Conservation (phyloP, 2,797 vertebrate species). For the Sebastes steindachneri region DNA sequence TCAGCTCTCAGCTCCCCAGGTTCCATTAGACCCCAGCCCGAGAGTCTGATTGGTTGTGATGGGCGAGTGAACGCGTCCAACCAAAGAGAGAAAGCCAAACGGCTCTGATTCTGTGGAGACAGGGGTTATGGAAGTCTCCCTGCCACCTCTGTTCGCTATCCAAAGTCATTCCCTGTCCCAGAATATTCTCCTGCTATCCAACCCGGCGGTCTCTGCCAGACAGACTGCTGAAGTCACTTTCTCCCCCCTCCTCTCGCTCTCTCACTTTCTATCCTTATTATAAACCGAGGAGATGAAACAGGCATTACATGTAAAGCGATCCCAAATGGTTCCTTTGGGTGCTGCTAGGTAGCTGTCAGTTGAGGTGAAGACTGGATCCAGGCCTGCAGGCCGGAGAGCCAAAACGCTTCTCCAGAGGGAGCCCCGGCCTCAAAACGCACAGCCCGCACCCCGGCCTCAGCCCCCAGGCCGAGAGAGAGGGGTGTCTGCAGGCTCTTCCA, state of each 20-base stretch:
- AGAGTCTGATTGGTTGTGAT: slow-evolving; percentile 61
- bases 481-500: slow-evolving; percentile 69
- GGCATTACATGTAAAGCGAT: slow-evolving; percentile 45
- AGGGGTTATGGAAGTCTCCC: slow-evolving; percentile 52
- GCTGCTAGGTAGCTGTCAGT: slow-evolving; percentile 42
- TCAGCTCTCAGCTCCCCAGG: slow-evolving; percentile 27
- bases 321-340: slow-evolving; percentile 46
- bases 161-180: slow-evolving; percentile 50
- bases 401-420: slow-evolving; percentile 49
- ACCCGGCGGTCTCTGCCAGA: slow-evolving; percentile 34
- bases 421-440: slow-evolving; percentile 17
- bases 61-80: slow-evolving; percentile 40
- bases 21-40: slow-evolving; percentile 29
- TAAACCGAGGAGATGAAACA: slow-evolving; percentile 43
- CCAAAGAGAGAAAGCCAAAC: slow-evolving; percentile 36
- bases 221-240: slow-evolving; percentile 42
- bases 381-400: slow-evolving; percentile 8
- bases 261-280: slow-evolving; percentile 40
- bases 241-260: neutral
- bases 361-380: slow-evolving; percentile 40
- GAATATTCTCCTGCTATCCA: slow-evolving; percentile 29
- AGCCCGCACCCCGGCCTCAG: slow-evolving; percentile 28
- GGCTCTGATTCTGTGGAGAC: slow-evolving; percentile 48
- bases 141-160: slow-evolving; percentile 48
- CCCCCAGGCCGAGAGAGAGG: slow-evolving; percentile 42